Conservation (phyloP, 2,888 invertebrate genomes). For the Spodoptera littoralis region DNA sequence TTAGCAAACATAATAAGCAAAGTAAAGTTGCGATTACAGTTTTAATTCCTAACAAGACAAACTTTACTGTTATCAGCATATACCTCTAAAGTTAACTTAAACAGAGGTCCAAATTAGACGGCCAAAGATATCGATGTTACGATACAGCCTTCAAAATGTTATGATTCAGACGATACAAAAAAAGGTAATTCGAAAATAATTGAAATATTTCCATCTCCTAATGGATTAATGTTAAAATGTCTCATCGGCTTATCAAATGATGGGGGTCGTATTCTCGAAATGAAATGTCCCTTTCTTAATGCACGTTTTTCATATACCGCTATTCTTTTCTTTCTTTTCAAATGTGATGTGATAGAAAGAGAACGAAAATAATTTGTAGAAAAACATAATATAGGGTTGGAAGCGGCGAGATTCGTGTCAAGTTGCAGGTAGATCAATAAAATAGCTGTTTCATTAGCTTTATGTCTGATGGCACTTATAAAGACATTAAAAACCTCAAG, state of each 20-base stretch:
- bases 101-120: too few species aligned
- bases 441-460: slow-evolving; percentile 85
- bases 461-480: slow-evolving; percentile 86
- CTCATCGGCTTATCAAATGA: slow-evolving; percentile 86
- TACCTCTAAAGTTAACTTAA: too few species aligned
- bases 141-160: background rate
- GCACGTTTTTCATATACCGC: slow-evolving; percentile 67
- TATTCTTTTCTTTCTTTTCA: slow-evolving; percentile 62
- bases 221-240: slow-evolving; percentile 84
- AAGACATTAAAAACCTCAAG: slow-evolving; percentile 85
- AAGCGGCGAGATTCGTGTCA: slow-evolving; percentile 80
- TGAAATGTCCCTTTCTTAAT: slow-evolving; percentile 82
- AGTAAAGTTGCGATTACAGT: too few species aligned
- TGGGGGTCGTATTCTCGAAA: slow-evolving; percentile 81
- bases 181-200: slow-evolving; percentile 69
- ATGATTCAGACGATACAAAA: slow-evolving; percentile 38
- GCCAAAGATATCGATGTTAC: too few species aligned
- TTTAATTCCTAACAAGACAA: too few species aligned
- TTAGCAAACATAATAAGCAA: too few species aligned
- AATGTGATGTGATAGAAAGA: slow-evolving; percentile 54
- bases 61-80: too few species aligned
- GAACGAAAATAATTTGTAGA: slow-evolving; percentile 79
- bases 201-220: slow-evolving; percentile 75
- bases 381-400: slow-evolving; percentile 86
- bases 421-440: slow-evolving; percentile 88